Evolutionary conservation across 2,113 vertebrate genomes (phyloP).

Genomic region (Poicephalus meyeri): DNA sequence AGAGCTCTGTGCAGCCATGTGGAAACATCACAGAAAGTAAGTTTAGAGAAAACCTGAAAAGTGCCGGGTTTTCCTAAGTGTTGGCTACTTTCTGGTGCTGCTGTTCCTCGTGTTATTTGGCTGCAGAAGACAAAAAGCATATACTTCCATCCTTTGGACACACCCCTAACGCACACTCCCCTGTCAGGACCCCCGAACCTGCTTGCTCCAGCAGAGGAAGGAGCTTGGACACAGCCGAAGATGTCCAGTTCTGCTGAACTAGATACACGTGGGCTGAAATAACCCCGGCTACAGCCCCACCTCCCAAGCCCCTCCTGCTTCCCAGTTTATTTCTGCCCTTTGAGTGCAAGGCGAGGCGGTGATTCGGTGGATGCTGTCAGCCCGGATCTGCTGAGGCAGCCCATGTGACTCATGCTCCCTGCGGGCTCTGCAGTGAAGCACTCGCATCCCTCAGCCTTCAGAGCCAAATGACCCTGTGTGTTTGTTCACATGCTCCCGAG

Average conservation of each 20-base stretch:
- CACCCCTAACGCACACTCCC: rapidly evolving
- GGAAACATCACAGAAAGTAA: neutral
- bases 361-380: constrained; percentile 20
- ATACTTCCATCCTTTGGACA: neutral
- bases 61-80: neutral
- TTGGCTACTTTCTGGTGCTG: neutral
- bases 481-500: neutral
- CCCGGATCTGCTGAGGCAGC: neutral
- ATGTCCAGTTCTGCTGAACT: neutral
- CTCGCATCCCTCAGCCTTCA: neutral
- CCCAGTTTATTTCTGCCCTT: constrained; percentile 15
- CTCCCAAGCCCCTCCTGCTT: neutral
- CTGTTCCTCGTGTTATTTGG: neutral
- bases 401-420: constrained; percentile 41
- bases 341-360: neutral
- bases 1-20: neutral
- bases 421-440: constrained; percentile 7
- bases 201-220: neutral
- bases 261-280: neutral
- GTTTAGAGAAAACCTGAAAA: neutral
- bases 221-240: neutral
- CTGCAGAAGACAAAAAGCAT: neutral
- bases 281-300: neutral
- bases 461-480: constrained; percentile 21
- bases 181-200: neutral